These are phyloP conservation scores for Clavelina lepadiformis DNA, from an alignment of 23 tunicate species.

Conservation along the genomic window DNA sequence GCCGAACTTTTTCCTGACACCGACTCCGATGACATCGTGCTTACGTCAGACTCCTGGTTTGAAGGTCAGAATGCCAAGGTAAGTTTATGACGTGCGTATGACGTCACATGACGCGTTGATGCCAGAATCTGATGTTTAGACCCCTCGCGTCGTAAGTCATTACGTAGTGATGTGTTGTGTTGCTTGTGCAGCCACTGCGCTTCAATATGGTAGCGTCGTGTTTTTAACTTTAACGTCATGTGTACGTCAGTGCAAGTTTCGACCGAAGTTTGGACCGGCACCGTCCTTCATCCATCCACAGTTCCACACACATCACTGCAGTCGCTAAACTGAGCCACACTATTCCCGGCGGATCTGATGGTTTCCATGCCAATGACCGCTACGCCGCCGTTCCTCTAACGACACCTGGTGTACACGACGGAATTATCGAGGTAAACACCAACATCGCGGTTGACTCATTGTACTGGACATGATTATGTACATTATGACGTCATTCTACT, in stretches of 20 bases:
- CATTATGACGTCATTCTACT: too few relatives aligned
- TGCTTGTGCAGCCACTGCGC: too few relatives aligned
- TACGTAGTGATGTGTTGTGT: slow-evolving; percentile 21
- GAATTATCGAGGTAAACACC: slow-evolving; percentile 43
- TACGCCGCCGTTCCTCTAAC: slow-evolving; percentile 73
- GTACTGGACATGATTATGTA: background rate
- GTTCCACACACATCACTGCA: slow-evolving; percentile 75
- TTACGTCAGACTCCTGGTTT: slow-evolving; percentile 58
- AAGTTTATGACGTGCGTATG: too few relatives aligned
- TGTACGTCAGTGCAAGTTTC: slow-evolving; percentile 63
- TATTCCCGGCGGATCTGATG: slow-evolving; percentile 38
- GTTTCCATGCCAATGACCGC: slow-evolving; percentile 34
- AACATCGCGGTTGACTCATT: too few relatives aligned
- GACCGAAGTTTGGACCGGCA: slow-evolving; percentile 81
- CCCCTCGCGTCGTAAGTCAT: slow-evolving; percentile 43
- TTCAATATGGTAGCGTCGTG: too few relatives aligned
- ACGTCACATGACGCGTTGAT: too few relatives aligned
- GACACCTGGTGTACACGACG: slow-evolving; percentile 69
- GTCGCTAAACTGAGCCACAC: slow-evolving; percentile 25
- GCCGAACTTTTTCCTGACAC: slow-evolving; percentile 81
- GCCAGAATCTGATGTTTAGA: too few relatives aligned
- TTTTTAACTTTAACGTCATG: too few relatives aligned
- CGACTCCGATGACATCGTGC: slow-evolving; percentile 53
- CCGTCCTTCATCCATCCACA: slow-evolving; percentile 58
- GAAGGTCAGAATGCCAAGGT: slow-evolving; percentile 50